Evolutionary conservation across 2,888 invertebrate genomes (phyloP), one percentile per base, ranked within the genome.

Genomic region (Linnaemya tessellans): DNA sequence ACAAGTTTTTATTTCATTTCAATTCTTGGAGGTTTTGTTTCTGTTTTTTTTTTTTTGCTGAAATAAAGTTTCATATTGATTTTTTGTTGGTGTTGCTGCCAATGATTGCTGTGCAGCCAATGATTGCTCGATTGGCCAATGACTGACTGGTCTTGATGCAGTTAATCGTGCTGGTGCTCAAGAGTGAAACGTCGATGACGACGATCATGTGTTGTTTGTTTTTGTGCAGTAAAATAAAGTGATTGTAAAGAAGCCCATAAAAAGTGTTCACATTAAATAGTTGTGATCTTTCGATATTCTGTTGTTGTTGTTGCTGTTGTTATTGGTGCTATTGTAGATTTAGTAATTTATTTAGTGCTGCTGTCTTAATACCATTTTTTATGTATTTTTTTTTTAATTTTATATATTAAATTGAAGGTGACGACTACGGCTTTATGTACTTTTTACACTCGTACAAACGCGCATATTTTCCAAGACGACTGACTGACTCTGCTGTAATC

Each of bases 401-500:
- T 22, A 46, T 25, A 56, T 79, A 60, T 70, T 46, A 13, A 41
- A 68, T 84, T 68, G 74, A 84, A 80, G 84, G 84, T 84, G 80
- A 83, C 41, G 65, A 60, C 35, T 75, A 49, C 38, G 54, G 49
- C 18, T 75, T 60, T 25, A 49, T 60, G n/a, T 20, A 38, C 35
- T 5, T 62, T 35, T 62, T 56, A 41, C 1, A 43, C 41, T 11
- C 10, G 22, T 15, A 35, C 41, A 60, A 25, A 73, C 20, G n/a
- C n/a, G n/a, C n/a, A 60, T 68, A 38, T 51, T 62, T 73, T 58
- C 22, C 56, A 65, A 73, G 71, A 58, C 71, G 46, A 51, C 51
- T 51, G 51, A 43, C 91, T 90, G 38, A 88, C 89, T 90, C 73
- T 74, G 38, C 88, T 90, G 90, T 89, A 86, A 89, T 88, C 87